Percentiles rank a stretch among this genome's conserved stretches.
phyloP scores from a whole-genome alignment of 2,888 invertebrate genomes.

The Desoria tigrina region DNA sequence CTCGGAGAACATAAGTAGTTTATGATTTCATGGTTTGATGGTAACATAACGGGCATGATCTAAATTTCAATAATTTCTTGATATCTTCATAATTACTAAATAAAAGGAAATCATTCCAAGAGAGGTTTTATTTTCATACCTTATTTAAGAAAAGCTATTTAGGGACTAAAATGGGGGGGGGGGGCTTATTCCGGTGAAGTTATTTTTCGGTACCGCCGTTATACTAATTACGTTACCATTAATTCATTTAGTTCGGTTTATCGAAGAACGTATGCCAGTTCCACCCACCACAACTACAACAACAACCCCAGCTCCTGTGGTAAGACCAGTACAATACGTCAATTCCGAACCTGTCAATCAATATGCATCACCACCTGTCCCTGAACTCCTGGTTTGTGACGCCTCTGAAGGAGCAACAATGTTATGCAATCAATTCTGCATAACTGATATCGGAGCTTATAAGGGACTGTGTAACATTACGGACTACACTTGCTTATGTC shows the following conservation, averaged over 20 bases:
- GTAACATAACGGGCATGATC: too few species aligned
- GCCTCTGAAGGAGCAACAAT: conserved; percentile 29
- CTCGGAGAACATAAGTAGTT: too few species aligned
- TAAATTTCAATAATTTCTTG: too few species aligned
- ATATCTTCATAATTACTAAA: too few species aligned
- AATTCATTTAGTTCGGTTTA: conserved; percentile 46
- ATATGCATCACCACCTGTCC: neutral
- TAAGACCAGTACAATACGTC: conserved; percentile 12
- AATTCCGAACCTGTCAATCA: conserved; percentile 21
- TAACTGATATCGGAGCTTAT: conserved; percentile 29
- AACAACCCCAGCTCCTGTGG: neutral
- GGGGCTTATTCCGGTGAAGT: too few species aligned
- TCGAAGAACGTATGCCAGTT: conserved; percentile 44
- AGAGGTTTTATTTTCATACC: too few species aligned
- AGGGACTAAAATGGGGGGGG: too few species aligned
- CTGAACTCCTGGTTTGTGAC: conserved; percentile 41
- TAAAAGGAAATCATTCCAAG: too few species aligned
- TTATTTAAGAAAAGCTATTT: too few species aligned
- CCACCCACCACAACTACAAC: conserved; percentile 31
- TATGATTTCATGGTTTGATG: too few species aligned
- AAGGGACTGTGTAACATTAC: conserved; percentile 40
- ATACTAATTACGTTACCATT: too few species aligned
- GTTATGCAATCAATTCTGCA: conserved; percentile 45
- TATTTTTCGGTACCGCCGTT: too few species aligned
- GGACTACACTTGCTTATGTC: conserved; percentile 41